Evolutionary conservation across 2,888 invertebrate genomes (phyloP), one percentile per base, ranked within the genome.

Genomic region (Idaea biselata): DNA sequence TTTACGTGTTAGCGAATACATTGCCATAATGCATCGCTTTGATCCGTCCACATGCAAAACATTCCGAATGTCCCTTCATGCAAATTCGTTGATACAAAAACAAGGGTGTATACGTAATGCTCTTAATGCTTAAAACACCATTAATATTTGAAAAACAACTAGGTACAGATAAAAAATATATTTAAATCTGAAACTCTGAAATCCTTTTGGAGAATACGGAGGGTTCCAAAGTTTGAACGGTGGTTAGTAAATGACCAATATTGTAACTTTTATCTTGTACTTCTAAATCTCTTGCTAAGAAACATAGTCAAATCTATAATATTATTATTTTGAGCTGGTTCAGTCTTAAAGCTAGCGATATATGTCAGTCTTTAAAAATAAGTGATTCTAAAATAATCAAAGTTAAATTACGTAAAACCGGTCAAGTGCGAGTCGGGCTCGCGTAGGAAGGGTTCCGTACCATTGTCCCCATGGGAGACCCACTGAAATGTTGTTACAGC

Each of bases 131-230:
- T 73, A 76, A 80, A 82, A 83, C 81, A 80, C 84, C 89, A 89
- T 92, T 91, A 91, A 91, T 91, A 91, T 91, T 91, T 90, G 79
- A 91, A 83, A 88, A 88, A 84, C 87, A 87, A 90, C 86, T 88
- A 25, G 25, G 25, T 25, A 86, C 80, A 87, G 84, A 88, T 87
- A 89, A 88, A 87, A 87, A 44, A 44, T 11, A 82, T 83, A 86
- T 86, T 85, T 80, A 84, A 86, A 87, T 85, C 78, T 73, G 76
- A 67, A 67, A 66, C 67, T 68, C 69, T 56, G 65, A 60, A 71
- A 65, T 81, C 79, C 72, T 68, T 65, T 69, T 71, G 69, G 72
- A 77, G 78, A 14, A 44, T 11, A 44, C 44, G 8, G 14, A 44
- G 11, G 44, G 44, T 7, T 44, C 11, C 11, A 11, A 44, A 44